phyloP scores from a whole-genome alignment of 1,140 invertebrate species.

The Zaprionus taronus region DNA sequence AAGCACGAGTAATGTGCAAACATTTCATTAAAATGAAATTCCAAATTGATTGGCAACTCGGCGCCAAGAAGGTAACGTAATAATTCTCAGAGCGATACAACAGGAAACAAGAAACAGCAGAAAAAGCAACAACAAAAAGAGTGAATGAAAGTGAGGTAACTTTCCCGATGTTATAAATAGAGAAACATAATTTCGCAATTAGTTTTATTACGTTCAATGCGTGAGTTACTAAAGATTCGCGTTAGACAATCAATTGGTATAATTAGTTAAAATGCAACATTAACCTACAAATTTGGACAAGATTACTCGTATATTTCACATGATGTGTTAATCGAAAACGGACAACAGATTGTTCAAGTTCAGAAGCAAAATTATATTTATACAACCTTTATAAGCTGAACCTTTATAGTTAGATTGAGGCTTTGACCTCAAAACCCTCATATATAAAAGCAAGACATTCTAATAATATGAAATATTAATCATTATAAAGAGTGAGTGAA shows the following conservation, averaged over 20 bases:
- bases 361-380: too few species aligned
- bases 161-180: neutral
- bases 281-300: too few species aligned
- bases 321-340: too few species aligned
- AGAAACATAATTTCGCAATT: neutral
- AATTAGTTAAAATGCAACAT: too few species aligned
- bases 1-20: constrained; percentile 27
- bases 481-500: neutral
- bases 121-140: neutral
- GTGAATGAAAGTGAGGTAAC: neutral
- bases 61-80: constrained; percentile 15
- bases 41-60: constrained; percentile 33
- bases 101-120: constrained; percentile 4
- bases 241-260: neutral
- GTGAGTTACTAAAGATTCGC: neutral
- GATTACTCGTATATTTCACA: too few species aligned
- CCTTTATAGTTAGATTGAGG: too few species aligned
- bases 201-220: neutral
- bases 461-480: neutral
- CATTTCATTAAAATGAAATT: constrained; percentile 47
- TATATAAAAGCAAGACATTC: neutral
- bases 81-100: constrained; percentile 10
- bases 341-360: too few species aligned
- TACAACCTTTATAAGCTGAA: too few species aligned
- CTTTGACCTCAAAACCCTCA: neutral